Evolutionary conservation across 2,797 vertebrate species (phyloP), one percentile per base, ranked within the genome.

Genomic region (Alouatta caraya): DNA sequence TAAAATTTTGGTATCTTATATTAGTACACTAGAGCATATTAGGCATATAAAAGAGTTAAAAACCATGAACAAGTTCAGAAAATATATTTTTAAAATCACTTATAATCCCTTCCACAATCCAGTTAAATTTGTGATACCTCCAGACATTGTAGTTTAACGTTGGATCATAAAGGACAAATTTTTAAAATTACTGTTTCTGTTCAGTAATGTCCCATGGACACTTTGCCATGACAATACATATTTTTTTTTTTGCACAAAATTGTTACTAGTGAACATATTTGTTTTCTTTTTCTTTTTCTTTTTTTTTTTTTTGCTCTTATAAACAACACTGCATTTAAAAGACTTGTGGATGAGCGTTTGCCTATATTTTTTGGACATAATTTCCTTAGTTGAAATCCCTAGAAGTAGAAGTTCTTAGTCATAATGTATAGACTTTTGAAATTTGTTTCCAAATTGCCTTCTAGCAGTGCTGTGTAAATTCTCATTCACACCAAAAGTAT

Each of bases 401-500:
- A n/a, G 28, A 96, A 67, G 8, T 59, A 93, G 44, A 21, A 44
- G 50, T 96, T 55, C 15, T 86, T 39, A 42, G 67, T 85, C n/a
- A 55, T 44, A 80, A 39, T 75, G 14, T 52, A 39, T 22, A 79
- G 50, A 11, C 24, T 90, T 95, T 87, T 92, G 50, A 88, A 81
- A 22, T 37, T 57, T 84, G 17, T 78, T 92, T n/a, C 44, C 59
- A 70, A 26, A 39, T 73, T 90, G 33, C 39, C 17, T 87, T 79
- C 11, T 92, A 52, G 39, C 82, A 78, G 52, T 92, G 46, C 55
- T 88, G 6, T 93, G 13, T 94, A 73, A 78, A 87, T 94, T 88
- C 55, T 91, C 3, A 30, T 80, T 93, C 39, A 64, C 6, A 42
- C 24, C 67, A n/a, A 26, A 52, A 67, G 30, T 78, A 70, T 15